phyloP scores from a whole-genome alignment of 2,113 vertebrate species.

The Scomber scombrus region DNA sequence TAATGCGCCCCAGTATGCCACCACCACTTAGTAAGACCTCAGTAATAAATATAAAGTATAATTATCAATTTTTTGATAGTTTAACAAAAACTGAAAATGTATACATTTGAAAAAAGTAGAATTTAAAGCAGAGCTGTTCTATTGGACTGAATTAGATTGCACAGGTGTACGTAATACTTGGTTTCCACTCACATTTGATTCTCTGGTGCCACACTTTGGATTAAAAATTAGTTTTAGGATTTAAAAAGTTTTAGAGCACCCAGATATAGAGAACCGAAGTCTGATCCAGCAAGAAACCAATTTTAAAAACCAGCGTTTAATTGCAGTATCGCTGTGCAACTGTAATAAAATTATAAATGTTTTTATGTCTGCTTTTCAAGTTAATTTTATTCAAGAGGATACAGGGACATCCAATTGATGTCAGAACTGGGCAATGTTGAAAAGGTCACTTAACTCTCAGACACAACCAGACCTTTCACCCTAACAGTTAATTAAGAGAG shows the following conservation, averaged over 20 bases:
- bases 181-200: neutral
- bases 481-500: constrained; percentile 47
- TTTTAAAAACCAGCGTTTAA: neutral
- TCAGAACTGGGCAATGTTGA: neutral
- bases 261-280: neutral
- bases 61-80: too few species aligned
- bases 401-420: neutral
- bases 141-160: too few species aligned
- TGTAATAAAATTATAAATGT: neutral
- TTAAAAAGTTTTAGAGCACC: neutral
- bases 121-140: too few species aligned
- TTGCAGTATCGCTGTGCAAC: neutral
- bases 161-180: too few species aligned
- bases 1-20: too few species aligned
- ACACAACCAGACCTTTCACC: constrained; percentile 32
- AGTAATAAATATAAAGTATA: too few species aligned
- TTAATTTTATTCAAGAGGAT: neutral
- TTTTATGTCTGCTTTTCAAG: neutral
- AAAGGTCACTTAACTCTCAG: constrained; percentile 33
- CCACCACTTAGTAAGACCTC: too few species aligned
- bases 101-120: too few species aligned
- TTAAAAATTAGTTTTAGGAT: neutral
- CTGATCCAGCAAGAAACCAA: neutral
- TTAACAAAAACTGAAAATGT: too few species aligned
- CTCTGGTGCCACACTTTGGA: neutral